Evolutionary conservation across 1,140 invertebrate species (phyloP).

Genomic region (Thaumetopoea pityocampa): DNA sequence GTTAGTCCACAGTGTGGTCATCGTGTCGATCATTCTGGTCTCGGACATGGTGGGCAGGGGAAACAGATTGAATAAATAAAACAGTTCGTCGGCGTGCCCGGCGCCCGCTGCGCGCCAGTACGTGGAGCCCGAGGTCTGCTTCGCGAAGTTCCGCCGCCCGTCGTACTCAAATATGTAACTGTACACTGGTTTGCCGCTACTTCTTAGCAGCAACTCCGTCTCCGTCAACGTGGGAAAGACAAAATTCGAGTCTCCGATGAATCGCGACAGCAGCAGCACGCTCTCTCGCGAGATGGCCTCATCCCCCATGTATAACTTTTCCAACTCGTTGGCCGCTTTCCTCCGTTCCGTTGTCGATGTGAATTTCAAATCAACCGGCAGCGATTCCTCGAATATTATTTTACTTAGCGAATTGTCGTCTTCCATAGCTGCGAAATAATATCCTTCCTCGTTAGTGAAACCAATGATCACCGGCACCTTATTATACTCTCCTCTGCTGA

Average conservation of each 20-base stretch:
- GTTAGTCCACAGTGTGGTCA: slow-evolving; percentile 61
- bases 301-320: slow-evolving; percentile 34
- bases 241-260: slow-evolving; percentile 43
- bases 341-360: slow-evolving; percentile 22
- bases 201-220: slow-evolving; percentile 37
- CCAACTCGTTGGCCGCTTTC: slow-evolving; percentile 23
- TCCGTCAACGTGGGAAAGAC: slow-evolving; percentile 37
- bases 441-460: slow-evolving; percentile 43
- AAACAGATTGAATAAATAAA: slow-evolving; percentile 47
- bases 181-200: slow-evolving; percentile 42
- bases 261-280: slow-evolving; percentile 31
- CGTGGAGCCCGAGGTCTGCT: slow-evolving; percentile 14
- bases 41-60: slow-evolving; percentile 38
- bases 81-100: slow-evolving; percentile 60
- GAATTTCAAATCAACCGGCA: slow-evolving; percentile 45
- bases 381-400: slow-evolving; percentile 33
- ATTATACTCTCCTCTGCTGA: slow-evolving; percentile 41
- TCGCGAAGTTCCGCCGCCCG: slow-evolving; percentile 41
- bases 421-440: slow-evolving; percentile 37
- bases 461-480: slow-evolving; percentile 59
- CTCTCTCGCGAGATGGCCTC: slow-evolving; percentile 23
- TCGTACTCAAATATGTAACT: slow-evolving; percentile 47
- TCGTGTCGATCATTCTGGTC: slow-evolving; percentile 40
- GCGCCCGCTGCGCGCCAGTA: slow-evolving; percentile 32
- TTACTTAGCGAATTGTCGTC: slow-evolving; percentile 34